These are phyloP conservation scores for Diadema setosum DNA, from an alignment of 35 echinoderm and acorn worm species.

Conservation along the genomic window DNA sequence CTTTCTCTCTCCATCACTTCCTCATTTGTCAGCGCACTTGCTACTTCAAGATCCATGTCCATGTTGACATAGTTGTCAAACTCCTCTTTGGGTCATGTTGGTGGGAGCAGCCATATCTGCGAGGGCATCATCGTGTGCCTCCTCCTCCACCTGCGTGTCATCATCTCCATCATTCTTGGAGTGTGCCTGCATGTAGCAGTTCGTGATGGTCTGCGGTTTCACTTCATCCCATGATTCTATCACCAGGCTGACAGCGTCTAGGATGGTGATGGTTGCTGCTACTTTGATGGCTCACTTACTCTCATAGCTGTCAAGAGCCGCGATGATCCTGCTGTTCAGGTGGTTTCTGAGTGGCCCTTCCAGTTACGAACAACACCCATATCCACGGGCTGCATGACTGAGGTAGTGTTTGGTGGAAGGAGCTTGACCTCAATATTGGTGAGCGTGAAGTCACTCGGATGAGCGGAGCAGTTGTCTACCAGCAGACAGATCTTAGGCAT, in stretches of 20 bases:
- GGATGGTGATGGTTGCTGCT: background rate
- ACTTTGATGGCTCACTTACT: background rate
- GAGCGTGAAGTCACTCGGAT: background rate
- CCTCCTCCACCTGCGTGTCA: no score
- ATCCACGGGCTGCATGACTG: background rate
- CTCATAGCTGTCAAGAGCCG: background rate
- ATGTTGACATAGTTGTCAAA: background rate
- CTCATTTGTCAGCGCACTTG: background rate
- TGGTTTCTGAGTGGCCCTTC: background rate
- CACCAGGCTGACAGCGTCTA: background rate
- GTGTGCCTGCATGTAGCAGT: background rate
- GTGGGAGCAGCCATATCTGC: background rate
- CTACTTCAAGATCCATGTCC: no score
- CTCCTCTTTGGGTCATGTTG: background rate
- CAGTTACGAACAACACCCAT: background rate
- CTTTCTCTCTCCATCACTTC: background rate
- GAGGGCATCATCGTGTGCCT: background rate
- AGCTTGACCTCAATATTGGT: background rate
- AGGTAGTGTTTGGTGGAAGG: background rate
- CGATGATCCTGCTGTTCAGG: background rate
- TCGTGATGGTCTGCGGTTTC: background rate
- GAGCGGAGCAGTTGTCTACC: background rate
- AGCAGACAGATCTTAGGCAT: background rate
- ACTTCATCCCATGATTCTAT: background rate
- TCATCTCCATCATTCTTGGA: background rate